Percentiles rank a stretch among this genome's conserved stretches.
phyloP scores from a whole-genome alignment of 2,888 invertebrate genomes.

The Fragum sueziense region DNA sequence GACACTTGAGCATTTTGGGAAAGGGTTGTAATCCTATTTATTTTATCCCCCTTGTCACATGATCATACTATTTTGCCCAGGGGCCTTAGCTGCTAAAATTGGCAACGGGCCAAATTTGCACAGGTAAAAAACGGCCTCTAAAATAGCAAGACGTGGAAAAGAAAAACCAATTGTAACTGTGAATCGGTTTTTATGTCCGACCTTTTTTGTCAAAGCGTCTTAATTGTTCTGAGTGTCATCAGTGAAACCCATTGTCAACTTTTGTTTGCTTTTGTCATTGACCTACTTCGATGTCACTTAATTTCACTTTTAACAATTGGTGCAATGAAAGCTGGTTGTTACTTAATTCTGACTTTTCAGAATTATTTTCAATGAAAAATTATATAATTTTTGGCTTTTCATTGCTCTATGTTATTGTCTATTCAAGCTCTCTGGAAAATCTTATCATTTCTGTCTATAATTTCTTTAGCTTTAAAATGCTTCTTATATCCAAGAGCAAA shows the following conservation, averaged over 20 bases:
- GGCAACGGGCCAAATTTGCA: constrained; percentile 8
- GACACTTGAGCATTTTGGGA: background rate
- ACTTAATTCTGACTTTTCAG: too few species aligned
- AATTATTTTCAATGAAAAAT: too few species aligned
- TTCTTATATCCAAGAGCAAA: too few species aligned
- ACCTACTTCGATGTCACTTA: background rate
- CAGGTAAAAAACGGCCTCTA: constrained; percentile 12
- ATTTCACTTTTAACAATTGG: too few species aligned
- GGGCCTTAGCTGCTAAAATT: background rate
- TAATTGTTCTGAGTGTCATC: background rate
- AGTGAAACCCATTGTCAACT: background rate
- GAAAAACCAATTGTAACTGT: background rate
- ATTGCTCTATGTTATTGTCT: too few species aligned
- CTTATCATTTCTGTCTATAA: too few species aligned
- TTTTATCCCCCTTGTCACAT: constrained; percentile 8
- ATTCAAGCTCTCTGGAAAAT: too few species aligned
- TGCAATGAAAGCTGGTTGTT: too few species aligned
- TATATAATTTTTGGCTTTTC: too few species aligned
- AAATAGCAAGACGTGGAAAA: constrained; percentile 18
- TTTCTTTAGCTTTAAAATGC: too few species aligned
- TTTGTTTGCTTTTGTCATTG: background rate
- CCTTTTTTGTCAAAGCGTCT: too few species aligned
- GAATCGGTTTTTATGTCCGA: background rate
- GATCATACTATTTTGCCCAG: constrained; percentile 7
- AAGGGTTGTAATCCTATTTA: constrained; percentile 24